Conservation (phyloP, 2,888 invertebrate species). For the Rugalucina vietnamica region DNA sequence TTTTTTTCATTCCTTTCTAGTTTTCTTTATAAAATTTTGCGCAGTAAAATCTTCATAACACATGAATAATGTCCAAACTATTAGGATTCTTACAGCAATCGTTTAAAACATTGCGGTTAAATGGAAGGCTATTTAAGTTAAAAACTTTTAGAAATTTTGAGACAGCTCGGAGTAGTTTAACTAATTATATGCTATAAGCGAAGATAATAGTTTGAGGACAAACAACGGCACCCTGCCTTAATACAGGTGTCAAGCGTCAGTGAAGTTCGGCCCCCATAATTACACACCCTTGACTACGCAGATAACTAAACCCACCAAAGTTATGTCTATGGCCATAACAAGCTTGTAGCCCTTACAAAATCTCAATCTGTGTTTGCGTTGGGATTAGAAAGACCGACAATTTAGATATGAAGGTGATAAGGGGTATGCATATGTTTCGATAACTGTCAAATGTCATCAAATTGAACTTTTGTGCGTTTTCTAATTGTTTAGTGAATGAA, state of each 20-base stretch:
- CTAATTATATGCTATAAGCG: not conserved
- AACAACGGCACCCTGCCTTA: not conserved
- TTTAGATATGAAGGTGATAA: not conserved
- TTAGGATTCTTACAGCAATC: no score
- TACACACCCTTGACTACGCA: not conserved
- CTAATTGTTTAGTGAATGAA: not conserved
- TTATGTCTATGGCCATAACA: not conserved
- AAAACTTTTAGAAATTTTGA: not conserved
- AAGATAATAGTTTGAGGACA: not conserved
- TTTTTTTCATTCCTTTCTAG: no score
- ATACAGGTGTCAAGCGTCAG: conserved; percentile 8
- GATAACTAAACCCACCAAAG: not conserved
- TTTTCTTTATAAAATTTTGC: no score
- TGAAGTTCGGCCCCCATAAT: not conserved
- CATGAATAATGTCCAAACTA: no score
- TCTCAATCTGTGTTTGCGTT: not conserved
- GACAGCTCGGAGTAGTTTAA: not conserved
- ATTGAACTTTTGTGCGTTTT: not conserved
- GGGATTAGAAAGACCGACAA: not conserved
- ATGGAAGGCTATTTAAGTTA: not conserved
- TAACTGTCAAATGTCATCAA: not conserved
- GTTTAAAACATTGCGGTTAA: not conserved
- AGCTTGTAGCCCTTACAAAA: not conserved
- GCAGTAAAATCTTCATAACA: no score
- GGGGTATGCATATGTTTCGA: not conserved